phyloP scores from a whole-genome alignment of 92 coral and sea anemone genomes.

The Virgularia gustaviana region DNA sequence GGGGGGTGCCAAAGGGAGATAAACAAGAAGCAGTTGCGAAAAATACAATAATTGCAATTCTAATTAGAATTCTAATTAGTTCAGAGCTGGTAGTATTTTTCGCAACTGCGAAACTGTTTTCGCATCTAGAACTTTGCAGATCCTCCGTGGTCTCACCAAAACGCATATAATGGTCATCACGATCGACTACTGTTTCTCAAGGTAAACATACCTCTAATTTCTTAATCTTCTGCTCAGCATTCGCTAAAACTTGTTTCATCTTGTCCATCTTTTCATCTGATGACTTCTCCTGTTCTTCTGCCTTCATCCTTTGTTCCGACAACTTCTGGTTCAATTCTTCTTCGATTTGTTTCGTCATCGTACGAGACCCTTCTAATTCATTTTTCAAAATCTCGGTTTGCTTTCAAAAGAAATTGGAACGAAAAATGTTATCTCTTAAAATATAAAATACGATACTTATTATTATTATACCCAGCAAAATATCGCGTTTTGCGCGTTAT shows the following conservation, averaged over 20 bases:
- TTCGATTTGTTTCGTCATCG: slow-evolving; percentile 2
- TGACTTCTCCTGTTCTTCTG: slow-evolving; percentile 12
- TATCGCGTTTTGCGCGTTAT: not conserved
- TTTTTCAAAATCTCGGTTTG: slow-evolving; percentile 11
- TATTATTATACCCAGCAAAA: not conserved
- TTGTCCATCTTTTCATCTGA: slow-evolving; percentile 4
- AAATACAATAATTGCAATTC: too few species aligned
- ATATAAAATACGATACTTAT: not conserved
- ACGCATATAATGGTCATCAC: too few species aligned
- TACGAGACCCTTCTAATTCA: slow-evolving; percentile 24
- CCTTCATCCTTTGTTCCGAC: not conserved
- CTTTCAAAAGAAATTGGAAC: not conserved
- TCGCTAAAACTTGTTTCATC: slow-evolving; percentile 61
- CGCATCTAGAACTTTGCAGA: too few species aligned
- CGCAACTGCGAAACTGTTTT: too few species aligned
- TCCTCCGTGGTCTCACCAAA: too few species aligned
- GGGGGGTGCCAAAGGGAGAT: too few species aligned
- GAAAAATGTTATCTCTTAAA: not conserved
- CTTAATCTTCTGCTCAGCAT: slow-evolving; percentile 31
- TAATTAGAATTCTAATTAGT: too few species aligned
- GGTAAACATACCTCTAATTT: slow-evolving; percentile 58
- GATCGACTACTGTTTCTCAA: slow-evolving; percentile 56
- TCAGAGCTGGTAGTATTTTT: too few species aligned
- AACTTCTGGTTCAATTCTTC: slow-evolving; percentile 28
- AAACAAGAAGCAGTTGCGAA: too few species aligned